Conservation (phyloP, 35 echinoderm and acorn worm genomes). For the Eucidaris tribuloides region DNA sequence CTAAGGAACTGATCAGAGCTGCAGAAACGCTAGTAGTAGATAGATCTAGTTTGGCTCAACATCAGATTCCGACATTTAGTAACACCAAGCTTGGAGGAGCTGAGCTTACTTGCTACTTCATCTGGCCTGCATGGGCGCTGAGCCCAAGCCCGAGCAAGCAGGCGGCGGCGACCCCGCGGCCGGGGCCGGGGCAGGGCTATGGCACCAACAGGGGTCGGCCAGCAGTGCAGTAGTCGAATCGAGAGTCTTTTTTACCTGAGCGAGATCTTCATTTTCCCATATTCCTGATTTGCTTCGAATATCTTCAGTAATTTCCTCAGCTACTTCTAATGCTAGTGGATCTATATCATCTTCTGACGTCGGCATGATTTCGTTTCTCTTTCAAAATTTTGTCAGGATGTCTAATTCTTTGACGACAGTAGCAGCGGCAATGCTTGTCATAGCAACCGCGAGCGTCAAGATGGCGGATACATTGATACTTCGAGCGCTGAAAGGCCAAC, state of each 20-base stretch:
- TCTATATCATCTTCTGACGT: constrained; percentile 47
- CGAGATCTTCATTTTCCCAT: constrained; percentile 84
- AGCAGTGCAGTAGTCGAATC: neutral
- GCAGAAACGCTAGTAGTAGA: no score
- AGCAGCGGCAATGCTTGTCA: no score
- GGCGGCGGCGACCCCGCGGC: neutral
- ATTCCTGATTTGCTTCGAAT: constrained; percentile 57
- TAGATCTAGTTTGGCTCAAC: no score
- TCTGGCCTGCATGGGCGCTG: neutral
- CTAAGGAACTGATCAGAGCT: no score
- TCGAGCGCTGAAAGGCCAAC: constrained; percentile 85
- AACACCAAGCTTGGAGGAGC: neutral
- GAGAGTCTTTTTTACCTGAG: constrained; percentile 42
- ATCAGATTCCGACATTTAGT: neutral
- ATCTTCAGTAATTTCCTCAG: constrained; percentile 47
- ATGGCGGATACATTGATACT: constrained; percentile 82
- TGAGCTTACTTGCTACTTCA: neutral
- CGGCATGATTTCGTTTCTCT: constrained; percentile 2
- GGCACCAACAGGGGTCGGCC: neutral
- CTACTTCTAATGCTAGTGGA: constrained; percentile 68
- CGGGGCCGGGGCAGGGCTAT: no score
- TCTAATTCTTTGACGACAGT: no score
- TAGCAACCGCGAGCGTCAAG: constrained; percentile 49
- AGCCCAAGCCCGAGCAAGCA: neutral
- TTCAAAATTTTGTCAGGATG: neutral